These are phyloP conservation scores for Albula goreensis DNA, from an alignment of 2,113 vertebrate genomes.

Conservation along the genomic window DNA sequence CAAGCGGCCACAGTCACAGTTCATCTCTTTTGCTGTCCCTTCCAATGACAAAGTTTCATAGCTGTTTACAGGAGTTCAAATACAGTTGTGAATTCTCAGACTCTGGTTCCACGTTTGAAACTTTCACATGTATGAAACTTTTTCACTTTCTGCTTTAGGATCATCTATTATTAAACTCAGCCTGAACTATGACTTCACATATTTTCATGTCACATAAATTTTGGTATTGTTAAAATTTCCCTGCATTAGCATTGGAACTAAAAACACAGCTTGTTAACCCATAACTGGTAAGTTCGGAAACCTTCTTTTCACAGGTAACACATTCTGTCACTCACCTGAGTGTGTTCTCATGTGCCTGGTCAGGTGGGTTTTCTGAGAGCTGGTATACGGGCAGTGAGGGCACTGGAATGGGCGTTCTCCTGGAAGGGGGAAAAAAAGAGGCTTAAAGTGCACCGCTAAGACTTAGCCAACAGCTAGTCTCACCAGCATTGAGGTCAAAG, in stretches of 20 bases:
- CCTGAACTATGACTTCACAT: too few relatives aligned
- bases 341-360: conserved; percentile 97
- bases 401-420: conserved; percentile 95
- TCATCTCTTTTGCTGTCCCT: background rate
- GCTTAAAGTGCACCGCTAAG: background rate
- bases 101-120: background rate
- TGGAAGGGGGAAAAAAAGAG: conserved; percentile 54
- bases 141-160: conserved; percentile 65
- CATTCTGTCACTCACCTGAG: conserved; percentile 79
- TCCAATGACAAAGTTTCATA: background rate
- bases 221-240: too few relatives aligned
- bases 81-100: background rate
- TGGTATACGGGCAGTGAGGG: conserved; percentile 92
- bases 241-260: too few relatives aligned
- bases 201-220: too few relatives aligned
- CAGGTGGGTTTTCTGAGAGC: conserved; percentile 97
- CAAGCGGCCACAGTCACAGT: background rate
- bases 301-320: background rate
- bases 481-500: too few relatives aligned
- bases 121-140: background rate
- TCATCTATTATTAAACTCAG: too few relatives aligned
- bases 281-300: too few relatives aligned
- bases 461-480: too few relatives aligned
- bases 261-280: too few relatives aligned
- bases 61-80: background rate